These are phyloP conservation scores for Subacronicta megacephala DNA, from an alignment of 2,888 invertebrate species.

Conservation along the genomic window DNA sequence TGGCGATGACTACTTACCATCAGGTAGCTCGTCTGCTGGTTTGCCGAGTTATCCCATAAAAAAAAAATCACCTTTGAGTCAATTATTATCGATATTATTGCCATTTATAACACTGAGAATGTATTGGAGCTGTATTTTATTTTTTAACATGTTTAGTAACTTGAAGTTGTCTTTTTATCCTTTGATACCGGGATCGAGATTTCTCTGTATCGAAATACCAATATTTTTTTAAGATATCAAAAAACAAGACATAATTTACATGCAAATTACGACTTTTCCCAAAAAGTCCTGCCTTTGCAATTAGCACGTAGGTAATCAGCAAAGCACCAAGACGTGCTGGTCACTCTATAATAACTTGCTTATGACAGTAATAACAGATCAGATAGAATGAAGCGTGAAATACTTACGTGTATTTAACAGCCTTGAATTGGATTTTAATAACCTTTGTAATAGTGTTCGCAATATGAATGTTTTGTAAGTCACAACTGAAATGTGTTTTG, in stretches of 20 bases:
- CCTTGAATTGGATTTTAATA: slow-evolving; percentile 29
- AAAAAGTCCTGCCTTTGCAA: slow-evolving; percentile 6
- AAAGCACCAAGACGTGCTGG: slow-evolving; percentile 17
- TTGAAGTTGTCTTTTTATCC: no score
- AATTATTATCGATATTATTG: no score
- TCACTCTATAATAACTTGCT: slow-evolving; percentile 20
- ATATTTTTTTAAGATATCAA: not conserved
- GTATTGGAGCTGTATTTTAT: no score
- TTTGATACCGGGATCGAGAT: no score
- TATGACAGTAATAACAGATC: slow-evolving; percentile 42
- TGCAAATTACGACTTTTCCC: no score
- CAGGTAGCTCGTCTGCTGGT: no score
- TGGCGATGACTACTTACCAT: no score
- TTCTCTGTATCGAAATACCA: no score
- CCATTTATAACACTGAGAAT: no score
- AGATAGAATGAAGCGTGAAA: slow-evolving; percentile 26
- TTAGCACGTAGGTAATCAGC: slow-evolving; percentile 6
- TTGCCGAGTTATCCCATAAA: no score
- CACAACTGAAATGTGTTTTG: slow-evolving; percentile 12
- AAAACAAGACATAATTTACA: not conserved
- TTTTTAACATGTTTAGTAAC: no score
- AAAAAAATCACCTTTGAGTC: no score
- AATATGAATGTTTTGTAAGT: slow-evolving; percentile 9
- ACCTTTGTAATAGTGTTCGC: slow-evolving; percentile 20
- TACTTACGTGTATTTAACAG: slow-evolving; percentile 1